Base-by-base conservation (phyloP, 2,888 invertebrate genomes). In the Athrips mouffetella region DNA sequence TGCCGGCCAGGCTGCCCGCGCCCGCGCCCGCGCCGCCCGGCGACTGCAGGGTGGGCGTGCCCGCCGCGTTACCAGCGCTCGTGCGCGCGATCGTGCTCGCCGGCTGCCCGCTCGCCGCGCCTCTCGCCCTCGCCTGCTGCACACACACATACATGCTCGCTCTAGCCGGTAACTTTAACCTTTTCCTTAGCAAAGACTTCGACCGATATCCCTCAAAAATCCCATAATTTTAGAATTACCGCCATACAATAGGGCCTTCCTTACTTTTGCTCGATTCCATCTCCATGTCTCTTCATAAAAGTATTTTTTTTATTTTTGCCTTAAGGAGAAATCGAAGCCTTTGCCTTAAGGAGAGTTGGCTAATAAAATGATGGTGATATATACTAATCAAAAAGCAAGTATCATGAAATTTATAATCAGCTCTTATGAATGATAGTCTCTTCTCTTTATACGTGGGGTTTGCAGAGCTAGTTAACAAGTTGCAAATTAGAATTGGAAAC, bases 21-120 rank as follows among this genome's bases (percentile, higher is more conserved):
- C 10, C 31, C 18, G 57, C 33, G 51, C 47, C 41, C 49, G 69
- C 62, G 55, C 75, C 52, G 69, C 81, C 73, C 45, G 80, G 80
- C 21, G 80, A 84, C 77, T 84, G 85, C 70, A 64, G 64, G 75
- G 67, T 58, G 71, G 83, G 70, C 62, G 73, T 85, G 74, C 76
- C 76, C 79, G 68, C 76, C 79, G 68, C 84, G 79, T 81, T 87
- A 90, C 88, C 89, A 91, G 80, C 91, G 90, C 84, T 91, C 90
- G 89, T 90, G 90, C 91, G 91, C 80, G 87, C 90, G 81, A 87
- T 86, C 87, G 86, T 84, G 85, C 67, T 86, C 87, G 73, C 70
- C 60, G 76, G 70, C 75, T 65, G 78, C 60, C 65, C 86, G 83
- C 51, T 83, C 85, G 54, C 80, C 78, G 60, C 89, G 88, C 89